phyloP scores from a whole-genome alignment of 2,888 invertebrate species.

The Tanypteryx hageni region DNA sequence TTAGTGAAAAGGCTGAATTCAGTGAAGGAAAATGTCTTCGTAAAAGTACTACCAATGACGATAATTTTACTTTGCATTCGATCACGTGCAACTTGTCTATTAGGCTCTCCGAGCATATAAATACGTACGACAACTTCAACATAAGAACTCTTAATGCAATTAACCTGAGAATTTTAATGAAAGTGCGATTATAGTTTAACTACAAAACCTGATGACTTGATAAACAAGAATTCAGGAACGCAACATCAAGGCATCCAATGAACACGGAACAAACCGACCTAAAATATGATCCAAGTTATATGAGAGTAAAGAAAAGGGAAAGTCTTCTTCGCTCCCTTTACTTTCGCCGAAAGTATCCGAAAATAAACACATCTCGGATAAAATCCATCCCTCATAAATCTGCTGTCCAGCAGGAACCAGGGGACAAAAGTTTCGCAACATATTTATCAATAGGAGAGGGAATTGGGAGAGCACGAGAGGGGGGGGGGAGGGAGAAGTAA shows the following conservation, averaged over 20 bases:
- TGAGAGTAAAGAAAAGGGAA: conserved; percentile 11
- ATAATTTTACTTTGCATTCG: too few relatives aligned
- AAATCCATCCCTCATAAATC: conserved; percentile 7
- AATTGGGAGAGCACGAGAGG: background rate
- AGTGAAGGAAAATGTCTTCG: too few relatives aligned
- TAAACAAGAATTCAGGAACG: too few relatives aligned
- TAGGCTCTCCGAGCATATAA: too few relatives aligned
- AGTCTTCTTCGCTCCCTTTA: background rate
- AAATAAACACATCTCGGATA: background rate
- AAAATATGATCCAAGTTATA: background rate
- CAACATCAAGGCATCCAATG: background rate
- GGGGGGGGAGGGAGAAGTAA: background rate
- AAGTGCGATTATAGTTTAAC: too few relatives aligned
- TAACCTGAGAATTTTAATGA: too few relatives aligned
- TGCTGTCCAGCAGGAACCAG: conserved; percentile 10
- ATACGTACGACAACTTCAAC: too few relatives aligned
- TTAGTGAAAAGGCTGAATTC: too few relatives aligned
- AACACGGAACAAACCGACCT: background rate
- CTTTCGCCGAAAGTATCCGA: background rate
- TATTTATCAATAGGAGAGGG: background rate
- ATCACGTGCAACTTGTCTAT: too few relatives aligned
- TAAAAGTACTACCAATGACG: too few relatives aligned
- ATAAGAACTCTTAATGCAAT: too few relatives aligned
- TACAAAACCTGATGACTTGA: too few relatives aligned
- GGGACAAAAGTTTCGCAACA: conserved; percentile 4